phyloP scores from a whole-genome alignment of 2,888 invertebrate species.

The Epinotia brunnichana region DNA sequence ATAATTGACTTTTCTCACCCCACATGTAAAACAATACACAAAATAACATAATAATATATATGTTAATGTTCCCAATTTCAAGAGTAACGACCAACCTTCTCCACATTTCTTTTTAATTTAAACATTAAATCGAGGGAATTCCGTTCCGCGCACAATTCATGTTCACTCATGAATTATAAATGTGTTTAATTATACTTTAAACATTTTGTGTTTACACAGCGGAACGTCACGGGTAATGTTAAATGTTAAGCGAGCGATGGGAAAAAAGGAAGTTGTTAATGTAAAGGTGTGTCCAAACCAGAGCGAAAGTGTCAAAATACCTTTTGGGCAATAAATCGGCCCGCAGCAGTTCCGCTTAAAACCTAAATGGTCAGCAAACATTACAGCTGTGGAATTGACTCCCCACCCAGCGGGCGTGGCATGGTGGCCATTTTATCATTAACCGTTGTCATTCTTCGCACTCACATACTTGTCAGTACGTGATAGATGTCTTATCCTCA shows the following conservation, averaged over 20 bases:
- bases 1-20: neutral
- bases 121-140: slow-evolving; percentile 34
- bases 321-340: neutral
- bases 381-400: too few species aligned
- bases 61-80: slow-evolving; percentile 15
- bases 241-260: slow-evolving; percentile 9
- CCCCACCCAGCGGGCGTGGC: too few species aligned
- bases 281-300: neutral
- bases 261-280: neutral
- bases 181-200: slow-evolving; percentile 34
- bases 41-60: slow-evolving; percentile 2
- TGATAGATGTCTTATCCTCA: too few species aligned
- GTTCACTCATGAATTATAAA: slow-evolving; percentile 37
- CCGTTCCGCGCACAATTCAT: slow-evolving; percentile 22
- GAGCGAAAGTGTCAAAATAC: neutral
- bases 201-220: slow-evolving; percentile 27
- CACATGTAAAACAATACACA: neutral
- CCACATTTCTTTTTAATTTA: slow-evolving; percentile 29
- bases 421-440: too few species aligned
- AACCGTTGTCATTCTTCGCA: too few species aligned
- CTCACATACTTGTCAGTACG: too few species aligned
- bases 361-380: too few species aligned
- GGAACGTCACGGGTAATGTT: slow-evolving; percentile 22
- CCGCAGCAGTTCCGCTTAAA: neutral
- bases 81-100: slow-evolving; percentile 7